phyloP scores from a whole-genome alignment of 1,140 invertebrate genomes.

The Aricia agestis region DNA sequence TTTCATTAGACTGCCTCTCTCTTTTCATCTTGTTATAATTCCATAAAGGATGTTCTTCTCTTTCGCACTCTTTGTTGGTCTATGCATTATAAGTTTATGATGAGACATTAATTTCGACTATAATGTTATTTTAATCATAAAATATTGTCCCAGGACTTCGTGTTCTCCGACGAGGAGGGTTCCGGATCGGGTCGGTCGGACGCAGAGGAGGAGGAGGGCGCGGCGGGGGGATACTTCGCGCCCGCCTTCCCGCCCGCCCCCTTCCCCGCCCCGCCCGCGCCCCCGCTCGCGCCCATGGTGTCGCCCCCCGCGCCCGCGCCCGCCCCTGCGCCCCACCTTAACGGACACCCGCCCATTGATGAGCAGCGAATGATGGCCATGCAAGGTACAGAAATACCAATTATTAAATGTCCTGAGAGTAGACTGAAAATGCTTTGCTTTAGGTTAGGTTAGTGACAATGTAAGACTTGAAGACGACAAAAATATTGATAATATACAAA shows the following conservation, averaged over 20 bases:
- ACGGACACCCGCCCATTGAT: conserved; percentile 61
- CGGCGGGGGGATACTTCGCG: conserved; percentile 46
- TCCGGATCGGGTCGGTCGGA: conserved; percentile 75
- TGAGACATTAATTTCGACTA: too few relatives aligned
- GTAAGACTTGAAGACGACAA: too few relatives aligned
- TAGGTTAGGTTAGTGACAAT: too few relatives aligned
- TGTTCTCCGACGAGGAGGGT: conserved; percentile 87
- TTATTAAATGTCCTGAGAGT: too few relatives aligned
- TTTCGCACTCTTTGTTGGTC: too few relatives aligned
- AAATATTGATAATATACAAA: too few relatives aligned
- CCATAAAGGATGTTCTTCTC: too few relatives aligned
- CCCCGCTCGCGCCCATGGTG: conserved; percentile 39
- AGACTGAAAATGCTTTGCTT: too few relatives aligned
- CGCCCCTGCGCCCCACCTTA: conserved; percentile 49
- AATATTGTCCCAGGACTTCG: conserved; percentile 78
- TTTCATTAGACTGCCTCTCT: too few relatives aligned
- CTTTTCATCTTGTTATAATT: too few relatives aligned
- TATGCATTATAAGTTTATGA: too few relatives aligned
- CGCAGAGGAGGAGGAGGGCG: conserved; percentile 79
- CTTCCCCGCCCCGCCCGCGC: conserved; percentile 47
- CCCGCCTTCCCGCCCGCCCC: conserved; percentile 46
- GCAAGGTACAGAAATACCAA: conserved; percentile 49
- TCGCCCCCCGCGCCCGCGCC: conserved; percentile 44
- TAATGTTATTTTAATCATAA: too few relatives aligned
- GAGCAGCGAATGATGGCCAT: conserved; percentile 32